A percentile compares a stretch with the other conserved stretches of the same genome.
Conservation (phyloP, 1,140 invertebrate species). For the Antheraea mylitta region DNA sequence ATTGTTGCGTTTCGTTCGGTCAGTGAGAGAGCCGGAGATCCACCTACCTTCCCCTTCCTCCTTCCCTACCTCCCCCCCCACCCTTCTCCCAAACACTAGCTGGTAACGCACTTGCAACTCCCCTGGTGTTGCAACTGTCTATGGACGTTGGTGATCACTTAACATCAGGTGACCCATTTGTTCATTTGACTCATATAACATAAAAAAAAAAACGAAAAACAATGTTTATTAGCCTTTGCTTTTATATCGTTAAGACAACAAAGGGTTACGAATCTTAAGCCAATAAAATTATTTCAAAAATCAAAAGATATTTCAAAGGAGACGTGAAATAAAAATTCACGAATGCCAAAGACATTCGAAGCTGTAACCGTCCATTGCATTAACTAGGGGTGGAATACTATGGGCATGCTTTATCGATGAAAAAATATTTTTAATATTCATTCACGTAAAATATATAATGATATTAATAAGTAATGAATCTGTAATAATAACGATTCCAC, state of each 20-base stretch:
- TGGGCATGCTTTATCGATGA: constrained; percentile 13
- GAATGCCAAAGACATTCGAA: not conserved
- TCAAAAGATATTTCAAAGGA: constrained; percentile 1
- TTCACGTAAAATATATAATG: too few relatives aligned
- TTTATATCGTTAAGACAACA: not conserved
- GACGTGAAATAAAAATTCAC: constrained; percentile 6
- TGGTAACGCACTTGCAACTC: too few relatives aligned
- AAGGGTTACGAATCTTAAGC: not conserved
- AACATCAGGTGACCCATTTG: too few relatives aligned
- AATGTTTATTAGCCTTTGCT: not conserved
- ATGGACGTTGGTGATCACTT: not conserved
- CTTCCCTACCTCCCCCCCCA: too few relatives aligned
- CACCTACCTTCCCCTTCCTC: too few relatives aligned
- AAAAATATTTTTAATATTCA: not conserved
- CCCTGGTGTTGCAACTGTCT: too few relatives aligned
- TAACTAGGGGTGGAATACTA: constrained; percentile 3
- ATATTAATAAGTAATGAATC: too few relatives aligned
- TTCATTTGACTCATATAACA: too few relatives aligned
- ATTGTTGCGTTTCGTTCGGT: too few relatives aligned
- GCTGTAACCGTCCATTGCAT: constrained; percentile 6
- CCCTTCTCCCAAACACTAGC: too few relatives aligned
- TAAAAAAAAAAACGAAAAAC: not conserved
- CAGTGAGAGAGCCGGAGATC: too few relatives aligned
- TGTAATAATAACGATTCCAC: too few relatives aligned
- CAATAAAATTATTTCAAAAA: constrained; percentile 5